Base-by-base conservation (phyloP, 1,140 invertebrate species). In the Drosophila parabipectinata region DNA sequence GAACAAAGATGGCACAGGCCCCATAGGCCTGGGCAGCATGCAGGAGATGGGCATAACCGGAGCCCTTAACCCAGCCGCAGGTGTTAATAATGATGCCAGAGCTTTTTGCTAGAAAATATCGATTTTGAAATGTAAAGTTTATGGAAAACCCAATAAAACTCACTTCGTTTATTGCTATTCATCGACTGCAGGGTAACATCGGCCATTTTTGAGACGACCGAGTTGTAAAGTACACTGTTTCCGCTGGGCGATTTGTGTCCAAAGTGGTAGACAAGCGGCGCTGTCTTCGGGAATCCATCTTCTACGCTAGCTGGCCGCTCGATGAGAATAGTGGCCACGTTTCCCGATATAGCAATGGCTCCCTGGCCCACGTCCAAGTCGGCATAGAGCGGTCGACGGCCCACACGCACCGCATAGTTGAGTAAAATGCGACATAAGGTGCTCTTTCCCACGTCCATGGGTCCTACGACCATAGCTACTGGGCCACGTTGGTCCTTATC, bases 81-180 rank as follows among this genome's bases (percentile, higher is more conserved):
- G 99, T 99, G 91, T 99, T 99, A 53, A 99, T 98, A 34, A 99
- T 95, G 1, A 98, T 96, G n/a, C 99, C 99, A 28, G 98, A 98
- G 44, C 94, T 94, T 90, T 96, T 96, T 0, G 96, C 96, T 96
- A 88, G 92, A 92, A 73, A 4, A 10, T 66, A 14, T 92, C 0
- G 9, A 18, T 66, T 18, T 4, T 44, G 1, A 15, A 0, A 7
- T 21, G 39, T n/a, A 21, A 47, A 12, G 21, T 21, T 56, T 1
- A 5, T 18, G 3, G 1, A 8, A n/a, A 21, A 34, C 0, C 7
- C 6, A 9, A 18, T 0, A 45, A 9, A 12, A 79, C 90, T 90
- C 92, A 96, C 96, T 95, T 93, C 97, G 97, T 87, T 96, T 96
- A 91, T 98, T 98, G 45, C 95, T 95, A 89, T 97, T 95, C 91